These are phyloP conservation scores for Solenodon paradoxus DNA, from an alignment of 2,113 vertebrate species.

Conservation along the genomic window DNA sequence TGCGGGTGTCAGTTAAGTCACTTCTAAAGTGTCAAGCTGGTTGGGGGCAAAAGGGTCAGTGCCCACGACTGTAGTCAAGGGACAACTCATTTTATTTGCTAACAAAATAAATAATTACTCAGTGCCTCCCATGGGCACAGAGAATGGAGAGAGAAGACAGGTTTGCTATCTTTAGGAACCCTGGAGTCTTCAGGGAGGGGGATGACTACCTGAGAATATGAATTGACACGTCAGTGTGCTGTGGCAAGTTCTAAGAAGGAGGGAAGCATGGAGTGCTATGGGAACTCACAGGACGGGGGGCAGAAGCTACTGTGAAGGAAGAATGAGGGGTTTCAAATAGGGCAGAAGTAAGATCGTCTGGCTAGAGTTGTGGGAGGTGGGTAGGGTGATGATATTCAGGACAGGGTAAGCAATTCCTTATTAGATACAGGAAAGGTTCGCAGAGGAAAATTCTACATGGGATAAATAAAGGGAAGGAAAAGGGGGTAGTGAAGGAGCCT, in stretches of 20 bases:
- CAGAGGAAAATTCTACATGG: background rate
- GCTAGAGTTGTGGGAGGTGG: too few species aligned
- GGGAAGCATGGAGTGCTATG: background rate
- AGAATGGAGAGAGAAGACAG: background rate
- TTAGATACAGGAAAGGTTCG: background rate
- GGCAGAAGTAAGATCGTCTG: background rate
- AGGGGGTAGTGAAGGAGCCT: background rate
- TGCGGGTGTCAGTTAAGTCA: background rate
- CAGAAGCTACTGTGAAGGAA: background rate
- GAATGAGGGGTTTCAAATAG: background rate
- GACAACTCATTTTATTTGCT: background rate
- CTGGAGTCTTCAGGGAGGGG: background rate
- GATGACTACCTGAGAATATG: background rate
- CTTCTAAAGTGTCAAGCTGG: background rate
- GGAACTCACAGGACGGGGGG: background rate
- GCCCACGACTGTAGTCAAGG: too few species aligned
- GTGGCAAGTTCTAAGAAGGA: background rate
- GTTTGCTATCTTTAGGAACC: background rate
- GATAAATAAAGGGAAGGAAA: background rate
- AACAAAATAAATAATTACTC: background rate
- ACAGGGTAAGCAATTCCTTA: background rate
- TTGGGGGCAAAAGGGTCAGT: too few species aligned
- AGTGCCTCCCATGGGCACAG: background rate
- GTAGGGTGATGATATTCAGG: background rate
- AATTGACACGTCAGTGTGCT: fast-evolving